Evolutionary conservation across 2,797 vertebrate genomes (phyloP).

Genomic region (Aphelocoma californica): DNA sequence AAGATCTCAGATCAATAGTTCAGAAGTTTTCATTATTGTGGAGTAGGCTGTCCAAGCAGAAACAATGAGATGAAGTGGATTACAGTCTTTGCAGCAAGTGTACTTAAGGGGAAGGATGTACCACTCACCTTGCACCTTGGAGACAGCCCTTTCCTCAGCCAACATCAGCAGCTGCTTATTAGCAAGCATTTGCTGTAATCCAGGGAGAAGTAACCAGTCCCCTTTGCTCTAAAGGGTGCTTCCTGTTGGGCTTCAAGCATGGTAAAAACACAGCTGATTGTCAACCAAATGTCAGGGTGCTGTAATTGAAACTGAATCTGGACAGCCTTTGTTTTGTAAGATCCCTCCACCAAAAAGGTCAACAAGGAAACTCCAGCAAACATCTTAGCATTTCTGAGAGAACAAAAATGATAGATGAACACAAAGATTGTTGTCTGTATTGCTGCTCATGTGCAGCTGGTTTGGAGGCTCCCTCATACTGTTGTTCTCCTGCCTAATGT

Average conservation of each 20-base stretch:
- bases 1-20: not conserved
- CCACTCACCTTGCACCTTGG: not conserved
- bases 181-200: not conserved
- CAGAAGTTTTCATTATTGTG: not conserved
- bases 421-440: not conserved
- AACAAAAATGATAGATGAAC: accelerated
- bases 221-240: not conserved
- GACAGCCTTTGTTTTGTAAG: not conserved
- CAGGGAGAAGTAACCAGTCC: not conserved
- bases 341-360: not conserved
- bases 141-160: not conserved
- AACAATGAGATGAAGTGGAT: not conserved
- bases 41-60: not conserved
- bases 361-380: not conserved
- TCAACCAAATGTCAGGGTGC: not conserved
- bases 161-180: not conserved
- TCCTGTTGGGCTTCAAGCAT: not conserved
- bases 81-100: not conserved
- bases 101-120: not conserved
- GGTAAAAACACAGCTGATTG: not conserved
- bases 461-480: not conserved
- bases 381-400: not conserved
- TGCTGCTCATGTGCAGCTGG: not conserved
- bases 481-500: not conserved
- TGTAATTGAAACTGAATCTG: not conserved